Conservation (phyloP, 2,797 vertebrate genomes). For the Enteromius afrohamiltoni region DNA sequence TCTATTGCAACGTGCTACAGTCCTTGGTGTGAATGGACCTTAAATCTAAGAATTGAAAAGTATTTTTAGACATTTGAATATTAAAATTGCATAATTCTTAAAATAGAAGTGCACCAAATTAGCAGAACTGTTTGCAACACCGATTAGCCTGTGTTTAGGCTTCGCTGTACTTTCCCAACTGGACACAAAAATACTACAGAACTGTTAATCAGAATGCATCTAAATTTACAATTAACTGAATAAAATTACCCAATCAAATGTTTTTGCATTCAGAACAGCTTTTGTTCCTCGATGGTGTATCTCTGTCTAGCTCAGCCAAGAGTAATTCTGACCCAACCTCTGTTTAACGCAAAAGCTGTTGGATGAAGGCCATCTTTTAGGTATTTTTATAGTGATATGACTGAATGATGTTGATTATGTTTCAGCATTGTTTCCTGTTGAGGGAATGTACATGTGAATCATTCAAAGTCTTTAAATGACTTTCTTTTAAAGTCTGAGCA, state of each 20-base stretch:
- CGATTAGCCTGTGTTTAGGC: neutral
- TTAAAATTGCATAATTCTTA: no score
- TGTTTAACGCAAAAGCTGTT: neutral
- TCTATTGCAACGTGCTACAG: neutral
- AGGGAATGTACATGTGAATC: neutral
- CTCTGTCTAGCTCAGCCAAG: neutral
- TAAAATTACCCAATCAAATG: neutral
- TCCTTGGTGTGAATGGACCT: neutral
- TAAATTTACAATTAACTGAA: slow-evolving; percentile 9
- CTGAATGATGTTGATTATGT: neutral
- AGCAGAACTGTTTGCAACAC: neutral
- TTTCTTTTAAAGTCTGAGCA: neutral
- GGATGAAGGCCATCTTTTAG: neutral
- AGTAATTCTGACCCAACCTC: neutral
- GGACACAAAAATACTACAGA: neutral
- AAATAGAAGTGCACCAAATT: neutral
- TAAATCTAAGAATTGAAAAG: neutral
- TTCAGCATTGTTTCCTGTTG: neutral
- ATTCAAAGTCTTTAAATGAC: neutral
- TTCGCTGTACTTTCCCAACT: neutral
- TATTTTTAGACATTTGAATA: neutral
- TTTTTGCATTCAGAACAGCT: neutral
- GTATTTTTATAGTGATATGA: neutral
- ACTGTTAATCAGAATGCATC: neutral
- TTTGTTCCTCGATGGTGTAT: neutral